Conservation (phyloP, 2,797 vertebrate genomes). For the Kryptopterus vitreolus region DNA sequence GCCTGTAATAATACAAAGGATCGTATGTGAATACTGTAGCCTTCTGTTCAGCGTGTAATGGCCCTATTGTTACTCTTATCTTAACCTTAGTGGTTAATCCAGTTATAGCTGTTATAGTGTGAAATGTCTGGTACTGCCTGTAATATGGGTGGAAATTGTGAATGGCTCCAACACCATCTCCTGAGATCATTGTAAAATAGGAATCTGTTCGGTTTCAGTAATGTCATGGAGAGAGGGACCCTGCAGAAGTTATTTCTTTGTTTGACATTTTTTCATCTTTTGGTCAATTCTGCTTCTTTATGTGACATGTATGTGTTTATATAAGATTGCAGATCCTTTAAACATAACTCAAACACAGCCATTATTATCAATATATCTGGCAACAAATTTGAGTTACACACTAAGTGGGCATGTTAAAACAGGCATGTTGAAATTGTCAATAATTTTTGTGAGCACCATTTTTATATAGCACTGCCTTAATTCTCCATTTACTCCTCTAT, state of each 20-base stretch:
- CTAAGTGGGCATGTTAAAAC: too few relatives aligned
- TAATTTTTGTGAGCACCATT: too few relatives aligned
- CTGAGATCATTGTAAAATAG: not conserved
- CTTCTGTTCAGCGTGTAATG: not conserved
- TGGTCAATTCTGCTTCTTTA: not conserved
- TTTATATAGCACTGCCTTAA: too few relatives aligned
- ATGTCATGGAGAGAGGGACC: not conserved
- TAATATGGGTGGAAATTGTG: not conserved
- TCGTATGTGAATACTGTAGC: not conserved
- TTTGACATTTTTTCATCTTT: not conserved
- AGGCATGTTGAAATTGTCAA: too few relatives aligned
- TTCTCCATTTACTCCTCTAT: too few relatives aligned
- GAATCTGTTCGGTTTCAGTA: not conserved
- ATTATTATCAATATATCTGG: too few relatives aligned
- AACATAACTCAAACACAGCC: too few relatives aligned
- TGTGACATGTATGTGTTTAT: not conserved
- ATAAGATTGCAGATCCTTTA: too few relatives aligned
- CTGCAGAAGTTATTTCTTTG: not conserved
- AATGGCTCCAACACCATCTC: not conserved
- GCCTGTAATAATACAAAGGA: too few relatives aligned
- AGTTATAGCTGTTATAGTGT: not conserved
- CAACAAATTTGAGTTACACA: too few relatives aligned
- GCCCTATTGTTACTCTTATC: not conserved
- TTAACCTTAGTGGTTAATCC: not conserved
- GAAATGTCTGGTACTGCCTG: not conserved